These are phyloP conservation scores for Ricordea florida DNA, from an alignment of 92 coral and sea anemone genomes.

Conservation along the genomic window DNA sequence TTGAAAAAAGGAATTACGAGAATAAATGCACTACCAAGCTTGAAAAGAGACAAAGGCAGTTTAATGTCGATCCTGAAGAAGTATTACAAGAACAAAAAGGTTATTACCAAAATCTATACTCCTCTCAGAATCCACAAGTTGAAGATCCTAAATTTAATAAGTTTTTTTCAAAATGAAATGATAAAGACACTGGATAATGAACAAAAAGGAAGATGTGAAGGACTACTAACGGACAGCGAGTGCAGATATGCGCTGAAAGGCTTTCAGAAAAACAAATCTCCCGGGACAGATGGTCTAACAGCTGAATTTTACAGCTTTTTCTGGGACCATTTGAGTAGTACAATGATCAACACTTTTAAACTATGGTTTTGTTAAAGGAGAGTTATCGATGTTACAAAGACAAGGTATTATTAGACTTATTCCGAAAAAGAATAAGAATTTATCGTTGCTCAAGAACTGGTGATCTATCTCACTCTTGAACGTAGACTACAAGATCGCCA, in stretches of 20 bases:
- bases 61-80: no score
- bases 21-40: no score
- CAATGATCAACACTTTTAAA: constrained; percentile 20
- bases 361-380: constrained; percentile 15
- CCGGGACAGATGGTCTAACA: constrained; percentile 35
- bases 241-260: not conserved
- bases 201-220: constrained; percentile 20
- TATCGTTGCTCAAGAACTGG: not conserved
- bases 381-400: constrained; percentile 20
- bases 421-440: constrained; percentile 27
- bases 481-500: constrained; percentile 21
- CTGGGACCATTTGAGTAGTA: not conserved
- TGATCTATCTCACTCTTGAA: constrained; percentile 16
- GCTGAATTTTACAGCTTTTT: constrained; percentile 17
- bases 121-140: no score
- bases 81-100: no score
- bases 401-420: constrained; percentile 21
- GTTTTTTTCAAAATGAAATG: not conserved
- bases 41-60: no score
- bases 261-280: constrained; percentile 10
- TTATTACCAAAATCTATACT: no score
- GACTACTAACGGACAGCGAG: not conserved
- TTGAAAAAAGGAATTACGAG: no score
- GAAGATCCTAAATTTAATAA: not conserved
- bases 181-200: not conserved